phyloP scores from a whole-genome alignment of 2,888 invertebrate genomes.

The Andrena minutula region DNA sequence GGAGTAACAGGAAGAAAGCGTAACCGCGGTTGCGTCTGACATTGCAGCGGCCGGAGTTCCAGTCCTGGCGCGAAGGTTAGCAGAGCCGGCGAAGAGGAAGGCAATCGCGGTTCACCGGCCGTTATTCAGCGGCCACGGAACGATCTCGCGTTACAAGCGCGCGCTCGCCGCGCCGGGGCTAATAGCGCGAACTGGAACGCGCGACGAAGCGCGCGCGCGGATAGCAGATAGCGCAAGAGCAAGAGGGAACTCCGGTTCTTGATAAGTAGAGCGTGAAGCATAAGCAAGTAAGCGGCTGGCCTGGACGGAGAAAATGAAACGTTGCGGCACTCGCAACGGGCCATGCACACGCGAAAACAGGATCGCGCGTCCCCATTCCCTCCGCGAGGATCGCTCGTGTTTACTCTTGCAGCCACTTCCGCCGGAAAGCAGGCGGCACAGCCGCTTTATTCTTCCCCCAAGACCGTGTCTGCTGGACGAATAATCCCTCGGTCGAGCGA shows the following conservation, averaged over 20 bases:
- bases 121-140: conserved; percentile 46
- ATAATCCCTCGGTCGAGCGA: conserved; percentile 1
- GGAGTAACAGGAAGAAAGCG: conserved; percentile 25
- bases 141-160: conserved; percentile 61
- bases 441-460: conserved; percentile 33
- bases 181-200: conserved; percentile 59
- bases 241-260: conserved; percentile 76
- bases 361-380: background rate
- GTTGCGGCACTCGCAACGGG: conserved; percentile 37
- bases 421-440: conserved; percentile 49
- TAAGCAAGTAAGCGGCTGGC: conserved; percentile 62
- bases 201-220: conserved; percentile 28
- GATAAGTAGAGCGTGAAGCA: conserved; percentile 83
- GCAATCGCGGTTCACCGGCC: conserved; percentile 18
- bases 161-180: conserved; percentile 19
- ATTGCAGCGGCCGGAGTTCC: conserved; percentile 25
- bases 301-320: conserved; percentile 55
- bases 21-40: conserved; percentile 36
- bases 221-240: conserved; percentile 67
- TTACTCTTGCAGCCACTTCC: conserved; percentile 59
- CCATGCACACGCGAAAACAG: conserved; percentile 40
- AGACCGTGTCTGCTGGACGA: background rate
- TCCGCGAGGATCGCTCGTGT: conserved; percentile 47
- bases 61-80: conserved; percentile 17
- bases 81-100: conserved; percentile 9